Evolutionary conservation across 2,888 invertebrate genomes (phyloP), one percentile per base, ranked within the genome.

Genomic region (Trichopoda pennipes): DNA sequence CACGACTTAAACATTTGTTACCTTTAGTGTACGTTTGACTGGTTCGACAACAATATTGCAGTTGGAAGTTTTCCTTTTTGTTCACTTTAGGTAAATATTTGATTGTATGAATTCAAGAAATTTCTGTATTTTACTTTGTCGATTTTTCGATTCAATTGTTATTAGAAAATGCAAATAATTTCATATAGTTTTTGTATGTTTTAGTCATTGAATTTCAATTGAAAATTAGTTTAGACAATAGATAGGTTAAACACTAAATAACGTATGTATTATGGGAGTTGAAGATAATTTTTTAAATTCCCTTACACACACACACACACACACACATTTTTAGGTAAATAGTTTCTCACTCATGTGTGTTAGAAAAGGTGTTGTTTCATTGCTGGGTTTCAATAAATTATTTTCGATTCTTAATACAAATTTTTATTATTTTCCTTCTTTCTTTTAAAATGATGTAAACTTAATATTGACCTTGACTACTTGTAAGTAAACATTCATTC

Each of bases 161-260:
- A 61, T 35, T 51, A 35, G 23, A 53, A 55, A 55, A 38, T 32
- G n/a, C 9, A 56, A 49, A 56, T 17, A 1, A n/a, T 14, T 23
- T 14, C 23, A 32, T 56, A 56, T 49, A 9, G 6, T 17, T 3
- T 35, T 47, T 72, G 23, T 51, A 16, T 19, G n/a, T 61, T 63
- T 19, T 28, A 51, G 38, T 38, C 58, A 75, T 75, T 75, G 56
- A 58, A 49, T 64, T 64, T 47, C 47, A 64, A 56, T 64, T 64
- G n/a, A 17, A 64, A 49, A 23, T 56, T 19, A 49, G 23, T 23
- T 69, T 49, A 32, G 12, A 4, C 12, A 38, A 32, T 58, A 10
- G 21, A 21, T 49, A 21, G 58, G 2, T 9, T 21, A 3, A 17
- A 47, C 47, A 47, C 7, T 19, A 47, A 21, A n/a, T 38, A 38